Evolutionary conservation across 2,797 vertebrate genomes (phyloP).

Genomic region (Anas capensis): DNA sequence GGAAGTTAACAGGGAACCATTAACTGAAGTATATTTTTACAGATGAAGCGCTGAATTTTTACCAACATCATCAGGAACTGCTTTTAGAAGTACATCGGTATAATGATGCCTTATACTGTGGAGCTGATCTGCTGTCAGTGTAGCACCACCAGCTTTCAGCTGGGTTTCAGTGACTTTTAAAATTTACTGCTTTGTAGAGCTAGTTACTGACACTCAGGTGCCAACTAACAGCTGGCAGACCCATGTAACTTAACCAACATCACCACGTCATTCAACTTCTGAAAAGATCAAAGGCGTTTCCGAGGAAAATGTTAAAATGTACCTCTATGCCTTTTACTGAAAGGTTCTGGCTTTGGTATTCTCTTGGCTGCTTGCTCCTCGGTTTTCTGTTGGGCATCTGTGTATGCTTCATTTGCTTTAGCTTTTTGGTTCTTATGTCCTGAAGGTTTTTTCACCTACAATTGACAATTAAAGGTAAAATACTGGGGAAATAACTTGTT

Average conservation of each 20-base stretch:
- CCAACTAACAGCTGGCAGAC: not conserved
- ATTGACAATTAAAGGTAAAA: slow-evolving; percentile 16
- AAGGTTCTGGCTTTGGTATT: slow-evolving; percentile 23
- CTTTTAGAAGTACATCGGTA: not conserved
- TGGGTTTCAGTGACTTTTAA: not conserved
- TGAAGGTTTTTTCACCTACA: slow-evolving; percentile 51
- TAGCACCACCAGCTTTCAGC: not conserved
- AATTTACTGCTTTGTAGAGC: not conserved
- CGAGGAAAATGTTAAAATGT: not conserved
- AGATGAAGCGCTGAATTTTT: not conserved
- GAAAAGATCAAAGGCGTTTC: not conserved
- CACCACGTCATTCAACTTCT: not conserved
- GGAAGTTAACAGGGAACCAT: not conserved
- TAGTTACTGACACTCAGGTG: not conserved
- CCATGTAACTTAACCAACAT: not conserved
- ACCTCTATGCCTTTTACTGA: slow-evolving; percentile 50
- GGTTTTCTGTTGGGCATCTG: not conserved
- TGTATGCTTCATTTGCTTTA: not conserved
- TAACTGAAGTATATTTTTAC: not conserved
- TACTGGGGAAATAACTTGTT: not conserved
- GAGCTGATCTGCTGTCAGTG: not conserved
- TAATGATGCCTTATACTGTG: not conserved
- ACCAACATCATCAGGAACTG: not conserved
- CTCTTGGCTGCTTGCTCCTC: not conserved
- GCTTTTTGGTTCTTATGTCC: slow-evolving; percentile 10